Evolutionary conservation across 2,797 vertebrate genomes (phyloP).

Genomic region (Gymnothorax javanicus): DNA sequence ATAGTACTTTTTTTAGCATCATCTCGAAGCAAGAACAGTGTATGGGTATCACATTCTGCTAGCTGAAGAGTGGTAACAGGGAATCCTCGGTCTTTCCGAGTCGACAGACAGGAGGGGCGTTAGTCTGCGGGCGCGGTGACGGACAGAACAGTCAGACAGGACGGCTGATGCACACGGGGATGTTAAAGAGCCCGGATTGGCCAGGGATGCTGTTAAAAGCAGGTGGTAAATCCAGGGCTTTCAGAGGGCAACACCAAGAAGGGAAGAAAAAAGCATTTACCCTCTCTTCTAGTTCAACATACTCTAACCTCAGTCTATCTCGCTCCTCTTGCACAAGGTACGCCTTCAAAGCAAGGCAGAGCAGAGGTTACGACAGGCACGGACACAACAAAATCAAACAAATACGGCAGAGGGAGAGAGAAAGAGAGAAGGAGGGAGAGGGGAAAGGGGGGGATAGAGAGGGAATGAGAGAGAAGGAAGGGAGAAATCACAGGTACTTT

Average conservation of each 20-base stretch:
- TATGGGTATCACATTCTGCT: conserved; percentile 1
- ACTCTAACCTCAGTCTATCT: conserved; percentile 87
- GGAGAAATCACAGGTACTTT: conserved; percentile 31
- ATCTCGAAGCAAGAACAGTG: neutral
- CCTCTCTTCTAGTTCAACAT: conserved; percentile 87
- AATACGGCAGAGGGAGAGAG: conserved; percentile 42
- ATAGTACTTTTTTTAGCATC: neutral
- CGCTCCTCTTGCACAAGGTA: conserved; percentile 81
- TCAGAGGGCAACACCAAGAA: conserved; percentile 54
- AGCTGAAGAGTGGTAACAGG: conserved; percentile 42
- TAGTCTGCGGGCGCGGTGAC: conserved; percentile 48
- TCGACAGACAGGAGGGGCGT: conserved; percentile 39
- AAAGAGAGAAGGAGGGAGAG: conserved; percentile 45
- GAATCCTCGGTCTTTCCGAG: conserved; percentile 56
- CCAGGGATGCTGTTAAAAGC: conserved; percentile 66
- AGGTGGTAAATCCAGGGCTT: conserved; percentile 62
- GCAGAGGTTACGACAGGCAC: conserved; percentile 54
- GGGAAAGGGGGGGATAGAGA: conserved; percentile 45
- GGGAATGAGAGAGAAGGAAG: conserved; percentile 38
- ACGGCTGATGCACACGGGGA: conserved; percentile 52
- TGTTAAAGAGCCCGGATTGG: conserved; percentile 55
- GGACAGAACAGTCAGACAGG: conserved; percentile 54
- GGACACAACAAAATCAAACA: conserved; percentile 24
- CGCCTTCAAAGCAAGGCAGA: conserved; percentile 80
- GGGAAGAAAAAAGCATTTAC: conserved; percentile 74